These are phyloP conservation scores for Heliangelus exortis DNA, from an alignment of 2,797 vertebrate species.

Conservation along the genomic window DNA sequence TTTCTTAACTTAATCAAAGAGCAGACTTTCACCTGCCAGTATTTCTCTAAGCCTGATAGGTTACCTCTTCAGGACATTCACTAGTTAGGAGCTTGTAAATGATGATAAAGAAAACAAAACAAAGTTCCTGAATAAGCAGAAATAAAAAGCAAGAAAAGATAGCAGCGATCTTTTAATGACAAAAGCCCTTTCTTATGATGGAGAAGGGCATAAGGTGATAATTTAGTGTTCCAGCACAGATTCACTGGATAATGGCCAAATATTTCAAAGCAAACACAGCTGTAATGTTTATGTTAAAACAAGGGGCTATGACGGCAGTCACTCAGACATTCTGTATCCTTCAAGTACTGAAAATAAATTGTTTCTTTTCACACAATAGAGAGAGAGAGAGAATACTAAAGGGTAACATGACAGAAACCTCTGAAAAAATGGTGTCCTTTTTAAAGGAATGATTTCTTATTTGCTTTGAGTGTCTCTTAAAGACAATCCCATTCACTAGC, in stretches of 20 bases:
- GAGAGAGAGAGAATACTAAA: constrained; percentile 67
- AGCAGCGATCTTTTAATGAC: constrained; percentile 50
- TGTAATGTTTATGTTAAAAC: constrained; percentile 82
- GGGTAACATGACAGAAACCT: constrained; percentile 63
- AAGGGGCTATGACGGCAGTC: constrained; percentile 76
- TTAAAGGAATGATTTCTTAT: constrained; percentile 8
- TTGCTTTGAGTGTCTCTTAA: background rate
- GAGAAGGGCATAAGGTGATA: constrained; percentile 71
- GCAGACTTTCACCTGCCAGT: background rate
- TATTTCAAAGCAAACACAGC: constrained; percentile 80
- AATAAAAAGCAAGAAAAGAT: constrained; percentile 49
- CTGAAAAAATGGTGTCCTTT: constrained; percentile 55
- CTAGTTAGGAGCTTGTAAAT: constrained; percentile 46
- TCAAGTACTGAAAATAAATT: constrained; percentile 77
- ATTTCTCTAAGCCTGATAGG: background rate
- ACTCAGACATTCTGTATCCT: constrained; percentile 72
- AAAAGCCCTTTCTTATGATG: constrained; percentile 54
- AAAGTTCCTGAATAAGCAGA: constrained; percentile 60
- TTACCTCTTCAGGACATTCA: background rate
- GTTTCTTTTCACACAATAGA: constrained; percentile 66
- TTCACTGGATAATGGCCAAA: constrained; percentile 74
- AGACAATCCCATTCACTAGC: background rate
- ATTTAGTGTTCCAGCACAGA: constrained; percentile 64
- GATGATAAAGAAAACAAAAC: constrained; percentile 33
- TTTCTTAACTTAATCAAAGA: background rate